Conservation (phyloP, 2,888 invertebrate genomes). For the Xanthia togata region DNA sequence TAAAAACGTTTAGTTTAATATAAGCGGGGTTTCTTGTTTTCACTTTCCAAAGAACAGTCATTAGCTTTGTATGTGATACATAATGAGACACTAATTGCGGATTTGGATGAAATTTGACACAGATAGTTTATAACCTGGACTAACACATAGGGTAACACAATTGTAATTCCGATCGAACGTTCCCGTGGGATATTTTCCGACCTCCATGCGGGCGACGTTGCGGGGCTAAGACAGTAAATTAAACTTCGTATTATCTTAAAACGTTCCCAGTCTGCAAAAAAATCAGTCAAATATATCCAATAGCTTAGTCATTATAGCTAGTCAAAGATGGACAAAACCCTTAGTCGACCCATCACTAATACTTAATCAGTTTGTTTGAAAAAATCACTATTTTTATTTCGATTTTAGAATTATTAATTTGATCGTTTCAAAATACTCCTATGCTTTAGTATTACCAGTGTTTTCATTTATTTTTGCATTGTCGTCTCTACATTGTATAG, state of each 20-base stretch:
- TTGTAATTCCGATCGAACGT: too few species aligned
- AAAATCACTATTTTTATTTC: neutral
- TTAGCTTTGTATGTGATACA: slow-evolving; percentile 9
- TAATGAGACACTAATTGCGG: neutral
- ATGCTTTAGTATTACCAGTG: neutral
- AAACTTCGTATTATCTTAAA: too few species aligned
- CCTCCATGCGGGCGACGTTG: too few species aligned
- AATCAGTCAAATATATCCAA: neutral
- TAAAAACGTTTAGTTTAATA: slow-evolving; percentile 16
- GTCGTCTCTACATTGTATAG: neutral
- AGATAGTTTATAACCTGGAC: too few species aligned
- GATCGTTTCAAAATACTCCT: neutral
- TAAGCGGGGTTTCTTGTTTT: slow-evolving; percentile 7
- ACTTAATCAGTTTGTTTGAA: too few species aligned
- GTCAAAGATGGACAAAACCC: neutral
- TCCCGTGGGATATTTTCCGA: too few species aligned
- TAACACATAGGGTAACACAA: too few species aligned
- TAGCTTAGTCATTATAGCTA: neutral
- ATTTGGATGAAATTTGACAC: too few species aligned
- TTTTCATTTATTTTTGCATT: neutral
- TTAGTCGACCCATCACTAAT: too few species aligned
- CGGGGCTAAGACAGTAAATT: too few species aligned
- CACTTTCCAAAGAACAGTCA: slow-evolving; percentile 35
- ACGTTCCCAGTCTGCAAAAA: neutral
- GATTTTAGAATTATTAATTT: neutral